A percentile compares a stretch with the other conserved stretches of the same genome.
phyloP scores from a whole-genome alignment of 2,797 vertebrate genomes.

The Notamacropus eugenii region DNA sequence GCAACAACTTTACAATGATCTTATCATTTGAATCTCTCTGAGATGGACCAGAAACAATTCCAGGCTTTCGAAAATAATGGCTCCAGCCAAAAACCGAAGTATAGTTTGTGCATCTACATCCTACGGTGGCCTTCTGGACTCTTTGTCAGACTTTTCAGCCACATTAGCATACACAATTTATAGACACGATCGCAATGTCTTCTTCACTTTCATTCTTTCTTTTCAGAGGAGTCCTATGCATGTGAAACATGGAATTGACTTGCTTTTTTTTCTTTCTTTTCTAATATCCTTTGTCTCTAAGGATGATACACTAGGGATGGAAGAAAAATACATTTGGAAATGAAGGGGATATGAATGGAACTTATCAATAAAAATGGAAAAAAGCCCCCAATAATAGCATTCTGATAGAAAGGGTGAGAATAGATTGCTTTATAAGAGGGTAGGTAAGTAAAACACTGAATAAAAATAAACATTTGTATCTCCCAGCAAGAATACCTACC shows the following conservation, averaged over 20 bases:
- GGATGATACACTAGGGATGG: background rate
- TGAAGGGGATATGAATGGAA: conserved; percentile 4
- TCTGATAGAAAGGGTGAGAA: conserved; percentile 20
- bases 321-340: background rate
- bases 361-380: conserved; percentile 30
- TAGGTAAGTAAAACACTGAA: conserved; percentile 19
- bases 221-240: background rate
- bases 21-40: background rate
- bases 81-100: background rate
- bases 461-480: conserved; percentile 18
- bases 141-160: background rate
- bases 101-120: background rate
- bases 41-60: conserved; percentile 1
- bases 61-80: conserved; percentile 42
- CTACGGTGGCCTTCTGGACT: background rate
- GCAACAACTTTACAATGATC: conserved; percentile 17
- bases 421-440: conserved; percentile 25
- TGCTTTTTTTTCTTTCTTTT: background rate
- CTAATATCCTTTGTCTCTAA: background rate
- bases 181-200: background rate
- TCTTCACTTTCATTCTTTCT: background rate
- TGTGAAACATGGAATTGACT: background rate
- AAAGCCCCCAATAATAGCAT: background rate
- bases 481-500: background rate
- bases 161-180: background rate